phyloP scores from a whole-genome alignment of 2,797 vertebrate genomes.

The Schizothorax lantsangensis region DNA sequence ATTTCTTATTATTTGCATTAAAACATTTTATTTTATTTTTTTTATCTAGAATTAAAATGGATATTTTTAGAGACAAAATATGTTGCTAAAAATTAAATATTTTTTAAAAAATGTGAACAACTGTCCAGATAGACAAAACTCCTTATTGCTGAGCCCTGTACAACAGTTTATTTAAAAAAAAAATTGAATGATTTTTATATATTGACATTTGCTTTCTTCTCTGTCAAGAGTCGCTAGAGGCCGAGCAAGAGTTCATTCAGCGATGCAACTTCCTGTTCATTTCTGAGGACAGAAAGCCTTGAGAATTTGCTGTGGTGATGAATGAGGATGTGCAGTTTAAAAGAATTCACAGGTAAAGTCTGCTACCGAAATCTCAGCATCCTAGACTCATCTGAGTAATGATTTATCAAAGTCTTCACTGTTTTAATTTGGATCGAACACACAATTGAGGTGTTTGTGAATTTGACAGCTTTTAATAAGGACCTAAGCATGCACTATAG shows the following conservation, averaged over 20 bases:
- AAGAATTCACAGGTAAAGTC: neutral
- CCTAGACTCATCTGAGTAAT: neutral
- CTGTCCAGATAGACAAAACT: neutral
- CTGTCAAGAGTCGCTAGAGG: neutral
- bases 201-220: slow-evolving; percentile 22
- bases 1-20: neutral
- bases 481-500: neutral
- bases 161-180: neutral
- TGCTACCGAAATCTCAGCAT: neutral
- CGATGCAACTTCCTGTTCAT: slow-evolving; percentile 6
- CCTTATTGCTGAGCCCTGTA: slow-evolving; percentile 27
- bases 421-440: neutral
- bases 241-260: neutral
- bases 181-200: neutral
- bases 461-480: neutral
- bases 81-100: neutral
- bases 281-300: neutral
- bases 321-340: neutral
- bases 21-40: neutral
- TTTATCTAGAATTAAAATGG: neutral
- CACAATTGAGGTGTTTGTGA: neutral
- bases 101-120: neutral
- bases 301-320: neutral
- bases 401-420: neutral
- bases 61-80: neutral